Base-by-base conservation (phyloP, 2,113 vertebrate genomes). In the Nothoprocta pentlandii region DNA sequence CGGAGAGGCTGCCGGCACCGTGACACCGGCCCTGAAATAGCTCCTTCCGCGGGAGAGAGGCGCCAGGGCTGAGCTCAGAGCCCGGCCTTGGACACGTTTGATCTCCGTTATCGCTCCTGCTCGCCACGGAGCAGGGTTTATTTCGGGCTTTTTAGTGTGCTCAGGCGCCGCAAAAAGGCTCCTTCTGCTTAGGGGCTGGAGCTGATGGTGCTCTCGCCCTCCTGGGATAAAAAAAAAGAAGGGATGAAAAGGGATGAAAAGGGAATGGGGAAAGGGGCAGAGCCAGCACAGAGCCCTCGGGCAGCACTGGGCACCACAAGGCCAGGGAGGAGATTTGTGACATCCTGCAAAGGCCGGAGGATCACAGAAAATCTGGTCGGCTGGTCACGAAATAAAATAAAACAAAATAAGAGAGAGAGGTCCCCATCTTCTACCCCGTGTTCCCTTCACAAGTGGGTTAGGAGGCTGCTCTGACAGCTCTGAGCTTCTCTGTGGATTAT, bases 331-430 rank as follows among this genome's bases (percentile, higher is more conserved):
- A 39, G 74, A 44, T 5, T 49, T 20, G 26, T 28, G 17, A 16
- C 1, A 5, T 1, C 10, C 21, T 8, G 0, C 0, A 1, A 63
- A 12, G 2, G 5, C 44, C 14, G 47, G 23, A 16, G 88, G 41
- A 26, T 68, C 22, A 63, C 44, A 53, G 63, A 28, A 2, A 16
- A 22, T 3, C 13, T 62, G 19, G 36, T 8, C 6, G 4, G 51
- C 56, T 16, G 4, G 63, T 34, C 21, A 20, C 47, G 22, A 49
- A 49, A 22, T 49, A 12, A 2, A 28, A 28, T 23, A 14, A 49
- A 28, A 39, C 12, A 25, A 23, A 22, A 51, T 23, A 23, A 51
- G 26, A 28, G 7, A 3, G 53, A 15, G 32, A 30, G 19, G 19
- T 46, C 25, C 13, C 12, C 41, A 10, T 6, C 13, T 32, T 46